These are phyloP conservation scores for Cryptoleucopteryx plumbea DNA, from an alignment of 2,113 vertebrate genomes.

Conservation along the genomic window DNA sequence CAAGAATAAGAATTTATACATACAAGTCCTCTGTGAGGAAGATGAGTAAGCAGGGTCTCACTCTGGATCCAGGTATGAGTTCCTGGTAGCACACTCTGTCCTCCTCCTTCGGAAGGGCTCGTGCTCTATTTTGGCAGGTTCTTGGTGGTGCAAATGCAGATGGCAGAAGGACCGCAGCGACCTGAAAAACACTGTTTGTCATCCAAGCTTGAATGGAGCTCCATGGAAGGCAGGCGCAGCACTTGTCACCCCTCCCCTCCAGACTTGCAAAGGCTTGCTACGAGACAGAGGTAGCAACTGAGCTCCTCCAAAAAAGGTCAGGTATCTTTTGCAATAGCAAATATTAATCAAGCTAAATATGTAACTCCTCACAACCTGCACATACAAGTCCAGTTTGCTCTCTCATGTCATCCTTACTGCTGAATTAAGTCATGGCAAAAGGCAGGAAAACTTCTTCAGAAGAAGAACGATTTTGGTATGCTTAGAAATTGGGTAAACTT, in stretches of 20 bases:
- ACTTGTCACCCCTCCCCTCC: neutral
- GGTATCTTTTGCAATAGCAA: neutral
- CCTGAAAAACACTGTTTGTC: neutral
- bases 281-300: neutral
- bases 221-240: neutral
- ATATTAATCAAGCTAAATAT: neutral
- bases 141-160: neutral
- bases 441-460: neutral
- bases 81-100: neutral
- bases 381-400: neutral
- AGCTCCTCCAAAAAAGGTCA: neutral
- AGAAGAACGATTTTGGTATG: neutral
- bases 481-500: neutral
- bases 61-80: neutral
- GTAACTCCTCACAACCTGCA: neutral
- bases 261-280: neutral
- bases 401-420: neutral
- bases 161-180: neutral
- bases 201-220: neutral
- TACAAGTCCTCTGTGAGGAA: neutral
- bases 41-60: neutral
- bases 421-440: neutral
- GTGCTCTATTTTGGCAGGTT: neutral
- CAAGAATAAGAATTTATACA: neutral
- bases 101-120: neutral